Evolutionary conservation across 2,113 vertebrate genomes (phyloP).

Genomic region (Caracal caracal): DNA sequence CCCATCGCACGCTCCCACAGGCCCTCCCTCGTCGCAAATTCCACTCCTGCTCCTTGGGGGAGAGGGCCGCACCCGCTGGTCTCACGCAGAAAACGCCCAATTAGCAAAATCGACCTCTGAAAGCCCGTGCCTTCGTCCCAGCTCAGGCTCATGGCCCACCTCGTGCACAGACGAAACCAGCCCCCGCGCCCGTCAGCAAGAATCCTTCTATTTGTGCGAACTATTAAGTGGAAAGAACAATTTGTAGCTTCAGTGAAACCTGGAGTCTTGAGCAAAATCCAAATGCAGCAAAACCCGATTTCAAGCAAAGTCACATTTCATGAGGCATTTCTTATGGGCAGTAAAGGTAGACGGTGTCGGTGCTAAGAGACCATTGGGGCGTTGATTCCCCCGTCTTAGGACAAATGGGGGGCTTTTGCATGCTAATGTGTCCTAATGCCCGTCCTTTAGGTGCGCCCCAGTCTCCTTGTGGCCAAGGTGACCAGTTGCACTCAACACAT

Average conservation of each 20-base stretch:
- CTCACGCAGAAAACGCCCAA: constrained; percentile 56
- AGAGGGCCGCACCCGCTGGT: constrained; percentile 15
- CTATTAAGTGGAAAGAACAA: constrained; percentile 41
- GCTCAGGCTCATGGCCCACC: constrained; percentile 45
- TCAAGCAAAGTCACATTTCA: neutral
- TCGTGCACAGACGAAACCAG: neutral
- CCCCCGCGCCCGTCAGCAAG: neutral
- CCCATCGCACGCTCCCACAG: accelerated
- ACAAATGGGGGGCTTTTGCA: neutral
- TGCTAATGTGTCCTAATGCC: neutral
- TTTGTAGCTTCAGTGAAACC: constrained; percentile 61
- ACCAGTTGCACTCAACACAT: neutral
- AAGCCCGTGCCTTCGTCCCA: neutral
- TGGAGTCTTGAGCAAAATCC: constrained; percentile 45
- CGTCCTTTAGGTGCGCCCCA: no score
- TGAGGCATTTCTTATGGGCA: neutral
- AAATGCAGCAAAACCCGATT: neutral
- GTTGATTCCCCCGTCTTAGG: accelerated
- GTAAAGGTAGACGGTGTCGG: neutral
- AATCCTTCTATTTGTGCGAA: constrained; percentile 38
- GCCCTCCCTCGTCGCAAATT: neutral
- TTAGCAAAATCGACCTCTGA: constrained; percentile 48
- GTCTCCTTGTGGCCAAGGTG: neutral
- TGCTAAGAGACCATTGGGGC: accelerated
- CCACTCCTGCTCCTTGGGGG: constrained; percentile 51